Evolutionary conservation across 2,888 invertebrate species (phyloP).

Genomic region (Phragmatobia fuliginosa): DNA sequence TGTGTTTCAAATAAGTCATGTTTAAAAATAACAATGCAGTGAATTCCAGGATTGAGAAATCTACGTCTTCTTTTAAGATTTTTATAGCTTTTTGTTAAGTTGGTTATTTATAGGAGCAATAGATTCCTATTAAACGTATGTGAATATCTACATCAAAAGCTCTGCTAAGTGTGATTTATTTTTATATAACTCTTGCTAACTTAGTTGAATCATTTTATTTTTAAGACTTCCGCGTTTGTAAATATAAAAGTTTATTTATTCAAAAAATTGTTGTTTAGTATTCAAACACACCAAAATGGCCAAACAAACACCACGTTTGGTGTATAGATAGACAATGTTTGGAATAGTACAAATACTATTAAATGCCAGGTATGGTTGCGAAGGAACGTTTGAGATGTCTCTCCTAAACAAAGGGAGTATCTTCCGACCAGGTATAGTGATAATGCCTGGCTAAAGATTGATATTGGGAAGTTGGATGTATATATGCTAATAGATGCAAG

Average conservation of each 20-base stretch:
- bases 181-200: neutral
- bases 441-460: no score
- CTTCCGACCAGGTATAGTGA: no score
- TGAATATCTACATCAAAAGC: neutral
- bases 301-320: no score
- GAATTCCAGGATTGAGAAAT: constrained; percentile 37
- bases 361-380: no score
- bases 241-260: neutral
- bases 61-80: constrained; percentile 21
- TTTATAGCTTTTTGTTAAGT: constrained; percentile 11
- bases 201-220: neutral
- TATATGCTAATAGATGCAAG: no score
- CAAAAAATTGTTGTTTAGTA: no score
- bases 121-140: neutral
- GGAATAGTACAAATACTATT: no score
- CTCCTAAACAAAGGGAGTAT: no score
- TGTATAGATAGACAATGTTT: no score
- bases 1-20: constrained; percentile 51
- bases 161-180: neutral
- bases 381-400: no score
- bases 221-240: neutral
- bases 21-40: constrained; percentile 49
- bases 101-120: constrained; percentile 34
- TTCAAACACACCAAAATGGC: no score
- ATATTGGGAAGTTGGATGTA: no score